Conservation (phyloP, 2,888 invertebrate genomes). For the Malthinus seriepunctatus region DNA sequence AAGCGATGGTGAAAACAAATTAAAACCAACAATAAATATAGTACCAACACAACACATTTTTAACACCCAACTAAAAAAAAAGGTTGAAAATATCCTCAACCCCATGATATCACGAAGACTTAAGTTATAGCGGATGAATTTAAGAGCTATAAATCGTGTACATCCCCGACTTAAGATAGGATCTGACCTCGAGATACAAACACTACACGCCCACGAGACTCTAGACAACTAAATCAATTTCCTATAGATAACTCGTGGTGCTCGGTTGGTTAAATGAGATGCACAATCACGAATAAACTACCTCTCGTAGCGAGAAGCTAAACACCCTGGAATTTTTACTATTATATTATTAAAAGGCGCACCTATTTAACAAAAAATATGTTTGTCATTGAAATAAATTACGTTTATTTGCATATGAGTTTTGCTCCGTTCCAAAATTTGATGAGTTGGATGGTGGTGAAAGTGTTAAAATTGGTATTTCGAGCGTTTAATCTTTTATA, state of each 20-base stretch:
- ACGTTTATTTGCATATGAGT: background rate
- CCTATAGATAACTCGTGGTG: constrained; percentile 40
- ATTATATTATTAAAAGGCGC: background rate
- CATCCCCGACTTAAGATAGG: constrained; percentile 46
- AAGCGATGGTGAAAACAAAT: too few relatives aligned
- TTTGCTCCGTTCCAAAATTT: background rate
- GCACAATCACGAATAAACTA: constrained; percentile 41
- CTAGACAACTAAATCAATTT: constrained; percentile 57
- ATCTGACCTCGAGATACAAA: constrained; percentile 53
- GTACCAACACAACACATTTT: constrained; percentile 20
- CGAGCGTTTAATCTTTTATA: constrained; percentile 11
- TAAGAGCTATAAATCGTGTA: constrained; percentile 52
- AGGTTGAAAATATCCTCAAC: constrained; percentile 35
- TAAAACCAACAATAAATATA: background rate
- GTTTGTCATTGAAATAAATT: constrained; percentile 14
- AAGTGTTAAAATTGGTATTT: constrained; percentile 1
- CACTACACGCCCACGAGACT: constrained; percentile 54
- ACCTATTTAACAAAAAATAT: background rate
- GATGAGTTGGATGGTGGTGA: too few relatives aligned
- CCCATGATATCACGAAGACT: constrained; percentile 42
- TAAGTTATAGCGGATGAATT: constrained; percentile 53
- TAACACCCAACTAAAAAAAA: constrained; percentile 33
- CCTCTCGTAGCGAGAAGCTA: constrained; percentile 23
- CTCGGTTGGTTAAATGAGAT: constrained; percentile 42
- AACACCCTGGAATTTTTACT: constrained; percentile 12